phyloP scores from a whole-genome alignment of 2,888 invertebrate species.

The Muschampia plurimacula region DNA sequence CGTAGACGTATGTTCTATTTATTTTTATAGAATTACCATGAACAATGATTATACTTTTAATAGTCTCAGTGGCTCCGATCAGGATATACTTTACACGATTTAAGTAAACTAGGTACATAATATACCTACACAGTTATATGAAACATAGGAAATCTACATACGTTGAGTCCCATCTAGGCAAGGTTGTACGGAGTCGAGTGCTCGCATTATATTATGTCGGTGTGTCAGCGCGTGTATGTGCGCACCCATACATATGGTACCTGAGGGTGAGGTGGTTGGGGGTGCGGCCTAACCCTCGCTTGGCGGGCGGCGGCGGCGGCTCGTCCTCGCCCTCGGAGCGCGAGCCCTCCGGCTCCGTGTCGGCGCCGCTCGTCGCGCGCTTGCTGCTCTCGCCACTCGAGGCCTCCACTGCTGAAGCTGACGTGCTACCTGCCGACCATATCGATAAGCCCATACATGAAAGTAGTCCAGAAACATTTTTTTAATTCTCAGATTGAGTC shows the following conservation, averaged over 20 bases:
- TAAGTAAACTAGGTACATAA: no score
- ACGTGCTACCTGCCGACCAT: not conserved
- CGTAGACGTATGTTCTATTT: no score
- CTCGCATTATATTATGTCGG: constrained; percentile 44
- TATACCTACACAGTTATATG: no score
- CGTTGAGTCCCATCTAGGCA: no score
- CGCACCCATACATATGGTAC: constrained; percentile 83
- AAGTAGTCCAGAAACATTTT: no score
- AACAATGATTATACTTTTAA: no score
- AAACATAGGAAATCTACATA: no score
- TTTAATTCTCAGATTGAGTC: no score
- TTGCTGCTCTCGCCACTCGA: constrained; percentile 58
- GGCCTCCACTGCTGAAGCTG: constrained; percentile 27
- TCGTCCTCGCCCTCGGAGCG: constrained; percentile 96
- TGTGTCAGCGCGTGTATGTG: constrained; percentile 42
- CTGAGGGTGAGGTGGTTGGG: constrained; percentile 96
- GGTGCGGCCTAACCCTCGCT: constrained; percentile 93
- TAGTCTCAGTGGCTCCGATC: no score
- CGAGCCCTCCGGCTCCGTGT: constrained; percentile 88
- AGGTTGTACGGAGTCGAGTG: constrained; percentile 8
- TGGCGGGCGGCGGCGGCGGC: constrained; percentile 87
- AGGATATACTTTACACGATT: no score
- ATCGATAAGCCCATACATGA: not conserved
- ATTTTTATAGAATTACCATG: no score
- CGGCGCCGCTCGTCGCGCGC: constrained; percentile 71